Conservation (phyloP, 2,113 vertebrate genomes). For the Perca fluviatilis region DNA sequence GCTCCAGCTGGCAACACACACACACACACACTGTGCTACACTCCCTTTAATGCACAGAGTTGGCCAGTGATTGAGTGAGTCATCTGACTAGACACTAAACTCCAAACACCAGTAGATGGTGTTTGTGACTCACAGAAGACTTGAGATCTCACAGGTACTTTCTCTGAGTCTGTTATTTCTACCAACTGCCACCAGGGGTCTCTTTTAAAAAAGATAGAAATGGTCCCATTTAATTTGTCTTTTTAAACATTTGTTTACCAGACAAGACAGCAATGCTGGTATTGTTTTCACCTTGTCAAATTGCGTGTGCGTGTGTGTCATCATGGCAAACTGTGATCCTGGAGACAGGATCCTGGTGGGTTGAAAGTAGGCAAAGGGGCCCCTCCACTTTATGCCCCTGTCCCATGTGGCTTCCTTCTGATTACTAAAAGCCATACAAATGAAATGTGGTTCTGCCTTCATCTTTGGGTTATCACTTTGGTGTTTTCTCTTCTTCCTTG, state of each 20-base stretch:
- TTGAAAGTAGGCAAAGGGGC: too few species aligned
- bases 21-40: not conserved
- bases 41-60: not conserved
- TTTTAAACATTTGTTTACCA: not conserved
- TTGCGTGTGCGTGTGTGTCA: too few species aligned
- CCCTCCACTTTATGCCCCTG: too few species aligned
- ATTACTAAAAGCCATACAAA: not conserved
- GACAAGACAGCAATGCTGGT: too few species aligned
- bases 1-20: not conserved
- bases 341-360: too few species aligned
- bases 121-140: not conserved
- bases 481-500: not conserved
- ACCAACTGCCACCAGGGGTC: slow-evolving; percentile 9
- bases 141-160: not conserved
- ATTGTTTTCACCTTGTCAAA: too few species aligned
- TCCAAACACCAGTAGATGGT: not conserved
- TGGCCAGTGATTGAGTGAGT: not conserved
- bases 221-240: not conserved
- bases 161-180: not conserved
- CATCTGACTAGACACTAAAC: not conserved
- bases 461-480: too few species aligned
- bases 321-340: too few species aligned
- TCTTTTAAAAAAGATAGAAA: not conserved
- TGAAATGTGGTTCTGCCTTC: too few species aligned
- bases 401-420: not conserved